Evolutionary conservation across 2,797 vertebrate genomes (phyloP).

Genomic region (Apodemus agrarius): DNA sequence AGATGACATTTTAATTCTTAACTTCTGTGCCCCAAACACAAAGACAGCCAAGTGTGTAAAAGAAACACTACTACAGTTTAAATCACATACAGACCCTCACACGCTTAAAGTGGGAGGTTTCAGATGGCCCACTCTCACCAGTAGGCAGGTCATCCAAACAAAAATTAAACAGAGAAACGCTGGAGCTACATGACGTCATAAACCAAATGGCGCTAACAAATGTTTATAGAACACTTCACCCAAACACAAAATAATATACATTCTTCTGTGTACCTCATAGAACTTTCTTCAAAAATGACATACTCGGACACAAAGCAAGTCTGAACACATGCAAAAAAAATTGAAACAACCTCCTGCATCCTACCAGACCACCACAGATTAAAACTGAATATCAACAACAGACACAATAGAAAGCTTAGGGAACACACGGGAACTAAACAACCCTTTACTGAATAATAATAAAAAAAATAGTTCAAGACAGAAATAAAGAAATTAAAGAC

Average conservation of each 20-base stretch:
- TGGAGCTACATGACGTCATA: neutral
- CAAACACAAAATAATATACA: neutral
- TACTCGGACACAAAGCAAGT: neutral
- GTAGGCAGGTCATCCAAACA: neutral
- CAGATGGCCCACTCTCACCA: neutral
- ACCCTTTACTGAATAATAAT: neutral
- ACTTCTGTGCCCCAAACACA: neutral
- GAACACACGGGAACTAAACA: neutral
- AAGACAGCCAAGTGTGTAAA: neutral
- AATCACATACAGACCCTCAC: neutral
- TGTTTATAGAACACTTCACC: neutral
- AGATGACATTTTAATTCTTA: neutral
- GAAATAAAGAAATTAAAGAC: neutral
- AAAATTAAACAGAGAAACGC: neutral
- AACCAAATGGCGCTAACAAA: neutral
- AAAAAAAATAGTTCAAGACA: neutral
- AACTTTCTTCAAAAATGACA: neutral
- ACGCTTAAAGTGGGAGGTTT: neutral
- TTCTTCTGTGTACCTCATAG: neutral
- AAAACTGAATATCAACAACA: neutral
- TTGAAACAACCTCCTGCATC: neutral
- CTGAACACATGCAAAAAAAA: neutral
- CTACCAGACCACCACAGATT: neutral
- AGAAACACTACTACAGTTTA: neutral
- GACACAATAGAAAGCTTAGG: neutral